Base-by-base conservation (phyloP, 2,113 vertebrate genomes). In the Serilophus lunatus region DNA sequence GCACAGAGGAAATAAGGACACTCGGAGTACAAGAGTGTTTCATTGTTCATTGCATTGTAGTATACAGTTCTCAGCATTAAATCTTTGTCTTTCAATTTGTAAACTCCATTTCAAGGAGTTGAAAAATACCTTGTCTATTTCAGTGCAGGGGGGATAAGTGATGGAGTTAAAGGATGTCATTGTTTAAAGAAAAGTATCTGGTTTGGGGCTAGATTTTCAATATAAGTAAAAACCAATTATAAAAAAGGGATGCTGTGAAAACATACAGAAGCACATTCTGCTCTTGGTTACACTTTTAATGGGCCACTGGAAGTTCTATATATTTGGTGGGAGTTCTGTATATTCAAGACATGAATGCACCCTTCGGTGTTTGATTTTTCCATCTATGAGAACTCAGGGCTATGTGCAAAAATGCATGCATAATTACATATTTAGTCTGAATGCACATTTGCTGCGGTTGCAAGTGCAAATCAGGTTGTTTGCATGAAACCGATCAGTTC, bases 401-500 rank as follows among this genome's bases (percentile, higher is more conserved):
- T 72, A 66, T 68, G 80, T 81, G 54, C 59, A 95, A 93, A 94
- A 92, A 54, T 47, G 26, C 51, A 68, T 60, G 45, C 60, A 81
- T 86, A 88, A 93, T 88, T 83, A 42, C 76, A 75, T 26, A 19
- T 71, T 93, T 88, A 94, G 82, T 83, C 44, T 92, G 60, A 93
- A 78, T 63, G 51, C 36, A 70, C 56, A 78, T 74, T 93, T 88
- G 78, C 47, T 64, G 22, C 75, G 47, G 92, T 92, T 94, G 80
- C 40, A 94, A 91, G 84, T 91, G 59, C 68, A 96, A 93, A 86
- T 91, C 56, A 59, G 57, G n/a, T 20, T 68, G 51, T 64, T 25
- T 42, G 64, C 65, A 68, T 81, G 51, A 61, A 93, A 85, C 80
- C 36, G 29, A 45, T 72, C 88, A 82, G 65, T 49, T 80, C 70